phyloP scores from a whole-genome alignment of 1,140 invertebrate species.

The Steinernema feltiae region DNA sequence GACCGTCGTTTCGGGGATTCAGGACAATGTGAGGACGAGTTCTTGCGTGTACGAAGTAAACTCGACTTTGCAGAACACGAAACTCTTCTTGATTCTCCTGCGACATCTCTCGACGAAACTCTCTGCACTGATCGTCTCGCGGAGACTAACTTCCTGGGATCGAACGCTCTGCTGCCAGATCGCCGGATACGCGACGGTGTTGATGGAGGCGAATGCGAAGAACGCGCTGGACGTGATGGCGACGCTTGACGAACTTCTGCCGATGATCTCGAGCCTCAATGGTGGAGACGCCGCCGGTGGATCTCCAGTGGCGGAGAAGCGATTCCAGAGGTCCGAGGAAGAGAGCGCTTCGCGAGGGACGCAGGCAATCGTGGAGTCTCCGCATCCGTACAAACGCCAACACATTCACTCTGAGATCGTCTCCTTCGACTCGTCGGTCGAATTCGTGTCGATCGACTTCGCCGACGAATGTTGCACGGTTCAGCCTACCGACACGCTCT shows the following conservation, averaged over 20 bases:
- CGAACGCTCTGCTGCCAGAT: slow-evolving; percentile 36
- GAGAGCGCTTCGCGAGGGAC: slow-evolving; percentile 66
- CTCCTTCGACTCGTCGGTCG: slow-evolving; percentile 76
- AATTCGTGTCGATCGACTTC: slow-evolving; percentile 88
- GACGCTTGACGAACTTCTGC: slow-evolving; percentile 80
- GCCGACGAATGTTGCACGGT: slow-evolving; percentile 83
- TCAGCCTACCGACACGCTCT: slow-evolving; percentile 83
- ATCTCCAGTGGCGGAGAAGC: not conserved
- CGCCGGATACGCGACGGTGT: slow-evolving; percentile 41
- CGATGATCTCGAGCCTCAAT: slow-evolving; percentile 79
- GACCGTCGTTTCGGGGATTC: not conserved
- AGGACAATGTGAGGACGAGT: not conserved
- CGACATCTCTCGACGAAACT: slow-evolving; percentile 38
- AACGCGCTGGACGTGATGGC: slow-evolving; percentile 83
- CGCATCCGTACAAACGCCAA: slow-evolving; percentile 88
- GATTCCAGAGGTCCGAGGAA: slow-evolving; percentile 16
- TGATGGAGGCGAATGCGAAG: slow-evolving; percentile 59
- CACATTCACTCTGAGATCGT: slow-evolving; percentile 77
- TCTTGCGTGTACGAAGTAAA: not conserved
- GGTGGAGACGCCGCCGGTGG: slow-evolving; percentile 49
- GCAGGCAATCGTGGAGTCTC: slow-evolving; percentile 86
- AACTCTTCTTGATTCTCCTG: slow-evolving; percentile 36
- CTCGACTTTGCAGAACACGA: not conserved
- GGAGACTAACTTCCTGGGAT: slow-evolving; percentile 17
- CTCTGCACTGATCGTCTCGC: slow-evolving; percentile 25